These are phyloP conservation scores for Nowickia ferox DNA, from an alignment of 2,888 invertebrate species.

Conservation along the genomic window DNA sequence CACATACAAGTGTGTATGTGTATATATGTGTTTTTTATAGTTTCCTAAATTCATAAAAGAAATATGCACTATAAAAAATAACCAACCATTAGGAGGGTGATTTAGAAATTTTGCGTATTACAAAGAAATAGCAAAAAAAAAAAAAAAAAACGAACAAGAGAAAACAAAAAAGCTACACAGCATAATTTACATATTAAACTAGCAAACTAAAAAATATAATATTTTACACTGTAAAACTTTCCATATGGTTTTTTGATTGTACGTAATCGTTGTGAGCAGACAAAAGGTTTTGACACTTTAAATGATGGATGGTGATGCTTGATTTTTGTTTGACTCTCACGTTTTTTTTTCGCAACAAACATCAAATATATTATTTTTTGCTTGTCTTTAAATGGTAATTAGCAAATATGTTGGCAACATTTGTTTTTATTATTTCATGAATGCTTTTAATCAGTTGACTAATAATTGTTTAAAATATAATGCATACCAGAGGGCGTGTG, in stretches of 20 bases:
- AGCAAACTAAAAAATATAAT: not conserved
- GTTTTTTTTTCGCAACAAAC: not conserved
- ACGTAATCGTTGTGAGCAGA: conserved; percentile 28
- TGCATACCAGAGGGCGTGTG: not conserved
- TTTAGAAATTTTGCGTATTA: conserved; percentile 40
- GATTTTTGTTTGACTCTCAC: conserved; percentile 76
- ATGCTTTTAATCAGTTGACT: not conserved
- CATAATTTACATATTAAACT: conserved; percentile 39
- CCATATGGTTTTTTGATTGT: conserved; percentile 31
- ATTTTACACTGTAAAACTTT: conserved; percentile 42
- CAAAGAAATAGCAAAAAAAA: conserved; percentile 2
- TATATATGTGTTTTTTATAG: conserved; percentile 50
- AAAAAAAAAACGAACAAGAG: not conserved
- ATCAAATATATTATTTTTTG: conserved; percentile 32
- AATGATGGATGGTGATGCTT: conserved; percentile 80
- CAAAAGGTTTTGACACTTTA: conserved; percentile 82
- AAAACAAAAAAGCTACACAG: not conserved
- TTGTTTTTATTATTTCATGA: conserved; percentile 4
- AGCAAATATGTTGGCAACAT: conserved; percentile 31
- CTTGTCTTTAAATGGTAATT: conserved; percentile 54
- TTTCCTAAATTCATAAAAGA: conserved; percentile 64
- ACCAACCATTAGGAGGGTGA: conserved; percentile 32
- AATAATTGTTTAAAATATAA: conserved; percentile 37
- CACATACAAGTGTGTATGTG: conserved; percentile 19
- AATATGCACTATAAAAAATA: not conserved